Conservation (phyloP, 92 coral and sea anemone genomes). For the Diadumene lineata region DNA sequence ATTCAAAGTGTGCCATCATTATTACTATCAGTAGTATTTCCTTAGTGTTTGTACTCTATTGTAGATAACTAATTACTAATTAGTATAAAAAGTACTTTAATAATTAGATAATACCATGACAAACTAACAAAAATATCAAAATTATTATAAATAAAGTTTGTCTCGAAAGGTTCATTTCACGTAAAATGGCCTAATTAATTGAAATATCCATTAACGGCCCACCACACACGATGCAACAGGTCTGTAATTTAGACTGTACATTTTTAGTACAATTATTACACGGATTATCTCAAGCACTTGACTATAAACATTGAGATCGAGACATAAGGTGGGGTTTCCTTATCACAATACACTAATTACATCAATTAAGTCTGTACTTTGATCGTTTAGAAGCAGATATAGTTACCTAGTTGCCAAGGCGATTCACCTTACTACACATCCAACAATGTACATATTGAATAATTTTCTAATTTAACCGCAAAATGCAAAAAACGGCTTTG, state of each 20-base stretch:
- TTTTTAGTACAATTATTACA: slow-evolving; percentile 9
- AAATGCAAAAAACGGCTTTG: too few species aligned
- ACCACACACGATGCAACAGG: slow-evolving; percentile 25
- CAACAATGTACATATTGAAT: too few species aligned
- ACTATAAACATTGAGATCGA: slow-evolving; percentile 15
- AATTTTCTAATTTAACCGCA: too few species aligned
- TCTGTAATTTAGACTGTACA: slow-evolving; percentile 9
- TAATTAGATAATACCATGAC: background rate
- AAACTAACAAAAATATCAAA: background rate
- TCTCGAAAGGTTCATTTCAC: background rate
- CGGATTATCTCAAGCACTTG: slow-evolving; percentile 31
- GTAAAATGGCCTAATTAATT: background rate
- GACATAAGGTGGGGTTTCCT: slow-evolving; percentile 15
- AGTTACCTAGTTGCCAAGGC: background rate
- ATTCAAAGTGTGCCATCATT: too few species aligned
- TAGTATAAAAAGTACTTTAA: too few species aligned
- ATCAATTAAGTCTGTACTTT: slow-evolving; percentile 3
- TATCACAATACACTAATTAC: slow-evolving; percentile 15
- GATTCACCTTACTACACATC: too few species aligned
- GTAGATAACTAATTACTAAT: too few species aligned
- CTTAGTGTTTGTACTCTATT: too few species aligned
- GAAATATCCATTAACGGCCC: background rate
- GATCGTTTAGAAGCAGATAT: too few species aligned
- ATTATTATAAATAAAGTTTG: background rate
- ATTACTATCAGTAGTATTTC: too few species aligned